Conservation (phyloP, 1,140 invertebrate genomes). For the honey bee (Apis mellifera) region DNA sequence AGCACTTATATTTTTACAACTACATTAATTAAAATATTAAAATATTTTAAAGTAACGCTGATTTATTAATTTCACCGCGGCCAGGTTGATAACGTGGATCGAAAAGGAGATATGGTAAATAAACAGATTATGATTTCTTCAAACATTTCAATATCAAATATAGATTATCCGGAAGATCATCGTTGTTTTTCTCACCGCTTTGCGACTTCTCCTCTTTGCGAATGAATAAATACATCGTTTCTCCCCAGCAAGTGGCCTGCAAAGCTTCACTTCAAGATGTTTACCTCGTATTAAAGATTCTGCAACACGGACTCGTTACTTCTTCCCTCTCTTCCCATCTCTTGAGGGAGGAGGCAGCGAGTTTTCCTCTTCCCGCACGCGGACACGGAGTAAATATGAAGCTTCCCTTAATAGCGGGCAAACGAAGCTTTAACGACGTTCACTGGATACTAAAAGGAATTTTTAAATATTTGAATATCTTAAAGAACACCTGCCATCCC, state of each 20-base stretch:
- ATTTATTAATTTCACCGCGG: too few species aligned
- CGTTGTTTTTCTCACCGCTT: background rate
- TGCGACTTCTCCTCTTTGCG: background rate
- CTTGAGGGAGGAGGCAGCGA: background rate
- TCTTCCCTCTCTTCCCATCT: background rate
- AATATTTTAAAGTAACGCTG: too few species aligned
- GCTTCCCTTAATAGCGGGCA: conserved; percentile 26
- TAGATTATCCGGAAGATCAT: too few species aligned
- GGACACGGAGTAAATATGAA: conserved; percentile 23
- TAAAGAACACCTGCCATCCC: conserved; percentile 11
- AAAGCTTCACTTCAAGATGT: conserved; percentile 13
- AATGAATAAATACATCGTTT: conserved; percentile 33
- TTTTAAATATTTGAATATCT: conserved; percentile 43
- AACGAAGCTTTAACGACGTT: conserved; percentile 49
- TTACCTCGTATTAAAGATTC: conserved; percentile 47
- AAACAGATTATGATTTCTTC: too few species aligned
- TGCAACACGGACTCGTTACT: background rate
- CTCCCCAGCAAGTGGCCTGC: background rate
- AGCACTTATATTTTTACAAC: too few species aligned
- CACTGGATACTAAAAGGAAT: conserved; percentile 18
- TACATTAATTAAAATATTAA: too few species aligned
- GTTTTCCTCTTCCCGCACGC: background rate
- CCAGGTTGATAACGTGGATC: too few species aligned
- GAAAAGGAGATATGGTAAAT: too few species aligned
- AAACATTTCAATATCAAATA: too few species aligned